Base-by-base conservation (phyloP, 2,797 vertebrate genomes). In the Vespertilio murinus region DNA sequence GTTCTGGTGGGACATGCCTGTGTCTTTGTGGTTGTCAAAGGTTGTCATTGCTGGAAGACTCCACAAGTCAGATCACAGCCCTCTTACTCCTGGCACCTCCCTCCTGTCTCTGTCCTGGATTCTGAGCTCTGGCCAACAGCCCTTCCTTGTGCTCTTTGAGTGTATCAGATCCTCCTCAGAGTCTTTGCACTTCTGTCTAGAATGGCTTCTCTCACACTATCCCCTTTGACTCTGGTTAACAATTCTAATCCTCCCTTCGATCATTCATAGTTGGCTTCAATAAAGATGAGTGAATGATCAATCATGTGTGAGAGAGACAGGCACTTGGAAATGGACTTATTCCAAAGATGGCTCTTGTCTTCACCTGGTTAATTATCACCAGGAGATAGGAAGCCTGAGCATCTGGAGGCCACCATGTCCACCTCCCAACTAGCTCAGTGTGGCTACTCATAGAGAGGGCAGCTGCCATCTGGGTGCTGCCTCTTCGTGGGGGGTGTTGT, bases 171-270 rank as follows among this genome's bases (percentile, higher is more conserved):
- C 33, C 73, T 38, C 59, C 74, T 40, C 1, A 0, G 11, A n/a
- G 45, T 1, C 30, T 86, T 78, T 59, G 30, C 45, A 91, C 49
- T 81, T 87, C 69, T 83, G 77, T 92, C 69, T 83, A 47, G 25
- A 73, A 40, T 0, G 17, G 61, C 4, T 64, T 54, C 35, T 77
- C 35, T 28, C 23, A 14, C 0, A 16, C 10, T 56, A 30, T 10
- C 3, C 45, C 16, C 35, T 20, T 49, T 28, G 38, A n/a, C 33
- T 38, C 6, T 38, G 47, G 47, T 54, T 61, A 28, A 45, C 2
- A 1, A 38, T 64, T 45, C 70, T 86, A 71, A 42, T 59, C 33
- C 8, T 78, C 33, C 52, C 14, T 33, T 54, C n/a, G 30, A 8
- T 64, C 56, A 22, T 49, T 65, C 75, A n/a, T 23, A 20, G 54